These are phyloP conservation scores for Drosophila azteca DNA, from an alignment of 1,140 invertebrate genomes.

Conservation along the genomic window DNA sequence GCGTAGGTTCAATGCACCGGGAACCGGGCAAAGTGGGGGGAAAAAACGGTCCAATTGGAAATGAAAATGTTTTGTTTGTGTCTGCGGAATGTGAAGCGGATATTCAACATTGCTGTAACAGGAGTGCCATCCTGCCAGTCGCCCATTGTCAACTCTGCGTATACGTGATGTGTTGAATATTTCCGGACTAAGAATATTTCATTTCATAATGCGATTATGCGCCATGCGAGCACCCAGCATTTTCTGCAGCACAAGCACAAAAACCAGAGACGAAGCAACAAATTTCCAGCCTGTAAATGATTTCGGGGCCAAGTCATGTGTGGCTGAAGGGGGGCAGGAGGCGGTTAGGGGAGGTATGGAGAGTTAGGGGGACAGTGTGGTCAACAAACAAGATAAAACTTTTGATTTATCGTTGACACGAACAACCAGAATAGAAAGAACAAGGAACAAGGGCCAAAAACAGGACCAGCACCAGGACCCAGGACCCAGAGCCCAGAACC, in stretches of 20 bases:
- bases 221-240: slow-evolving; percentile 22
- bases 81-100: slow-evolving; percentile 53
- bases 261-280: slow-evolving; percentile 43
- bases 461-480: slow-evolving; percentile 21
- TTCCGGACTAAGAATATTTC: slow-evolving; percentile 10
- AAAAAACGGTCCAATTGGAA: slow-evolving; percentile 35
- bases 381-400: slow-evolving; percentile 74
- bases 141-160: slow-evolving; percentile 36
- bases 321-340: neutral
- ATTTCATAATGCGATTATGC: slow-evolving; percentile 45
- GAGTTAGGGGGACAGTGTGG: no score
- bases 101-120: slow-evolving; percentile 66
- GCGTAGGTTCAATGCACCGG: neutral
- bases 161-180: slow-evolving; percentile 24
- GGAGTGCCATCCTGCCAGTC: slow-evolving; percentile 38
- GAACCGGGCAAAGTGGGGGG: neutral
- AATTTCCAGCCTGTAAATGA: slow-evolving; percentile 51
- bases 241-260: slow-evolving; percentile 47
- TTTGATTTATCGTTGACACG: slow-evolving; percentile 81
- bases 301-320: slow-evolving; percentile 41
- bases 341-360: neutral
- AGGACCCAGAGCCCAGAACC: slow-evolving; percentile 26
- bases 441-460: slow-evolving; percentile 6
- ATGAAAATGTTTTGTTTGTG: slow-evolving; percentile 46
- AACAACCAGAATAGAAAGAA: slow-evolving; percentile 48